Evolutionary conservation across 2,113 vertebrate genomes (phyloP).

Genomic region (Ranitomeya variabilis): DNA sequence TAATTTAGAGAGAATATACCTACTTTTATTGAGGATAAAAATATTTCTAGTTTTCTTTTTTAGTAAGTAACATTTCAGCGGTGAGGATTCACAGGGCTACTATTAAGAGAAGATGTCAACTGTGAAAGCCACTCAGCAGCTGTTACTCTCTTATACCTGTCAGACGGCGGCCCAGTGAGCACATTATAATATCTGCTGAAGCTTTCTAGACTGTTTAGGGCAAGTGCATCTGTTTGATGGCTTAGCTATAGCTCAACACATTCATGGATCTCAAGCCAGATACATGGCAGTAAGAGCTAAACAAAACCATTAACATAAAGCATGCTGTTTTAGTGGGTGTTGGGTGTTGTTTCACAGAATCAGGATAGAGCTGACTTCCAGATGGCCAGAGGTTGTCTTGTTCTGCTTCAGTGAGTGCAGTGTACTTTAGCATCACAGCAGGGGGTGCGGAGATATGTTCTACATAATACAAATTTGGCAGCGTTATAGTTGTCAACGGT

Average conservation of each 20-base stretch:
- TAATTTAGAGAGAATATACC: background rate
- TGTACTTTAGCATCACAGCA: slow-evolving; percentile 17
- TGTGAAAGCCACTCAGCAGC: slow-evolving; percentile 36
- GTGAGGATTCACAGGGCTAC: slow-evolving; percentile 47
- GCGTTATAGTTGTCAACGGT: background rate
- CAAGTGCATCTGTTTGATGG: slow-evolving; percentile 13
- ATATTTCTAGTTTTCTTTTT: slow-evolving; percentile 26
- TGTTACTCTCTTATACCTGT: slow-evolving; percentile 55
- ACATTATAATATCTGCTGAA: slow-evolving; percentile 49
- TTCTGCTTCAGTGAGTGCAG: background rate
- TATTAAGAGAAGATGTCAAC: slow-evolving; percentile 54
- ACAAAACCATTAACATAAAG: slow-evolving; percentile 36
- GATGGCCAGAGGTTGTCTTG: slow-evolving; percentile 22
- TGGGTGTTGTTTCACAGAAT: slow-evolving; percentile 12
- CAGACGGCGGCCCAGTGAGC: slow-evolving; percentile 49
- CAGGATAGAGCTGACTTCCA: slow-evolving; percentile 5
- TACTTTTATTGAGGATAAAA: slow-evolving; percentile 26
- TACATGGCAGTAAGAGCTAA: slow-evolving; percentile 16
- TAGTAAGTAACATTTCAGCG: slow-evolving; percentile 45
- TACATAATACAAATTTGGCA: background rate
- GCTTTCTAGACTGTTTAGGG: slow-evolving; percentile 6
- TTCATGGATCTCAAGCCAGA: background rate
- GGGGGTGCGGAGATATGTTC: background rate
- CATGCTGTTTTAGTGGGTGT: background rate
- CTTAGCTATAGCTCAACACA: slow-evolving; percentile 8